Base-by-base conservation (phyloP, 2,888 invertebrate species). In the Drosophila kambysellisi region DNA sequence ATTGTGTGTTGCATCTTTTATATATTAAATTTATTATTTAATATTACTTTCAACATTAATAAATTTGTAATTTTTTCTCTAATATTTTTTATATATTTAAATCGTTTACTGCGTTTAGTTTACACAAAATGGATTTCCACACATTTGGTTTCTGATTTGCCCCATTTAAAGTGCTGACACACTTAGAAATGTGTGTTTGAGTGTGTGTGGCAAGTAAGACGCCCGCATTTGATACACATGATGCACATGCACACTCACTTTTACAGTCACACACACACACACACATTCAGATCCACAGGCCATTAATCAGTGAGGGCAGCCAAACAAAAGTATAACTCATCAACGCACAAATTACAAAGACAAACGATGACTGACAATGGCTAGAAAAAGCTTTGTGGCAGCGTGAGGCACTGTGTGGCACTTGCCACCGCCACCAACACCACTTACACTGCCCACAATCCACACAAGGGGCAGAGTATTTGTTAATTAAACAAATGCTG, bases 401-500 rank as follows among this genome's bases (percentile, higher is more conserved):
- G 37, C 67, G 70, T 64, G 35, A 58, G 66, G 63, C 66, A 74
- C 3, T 33, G 69, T 65, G 39, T 32, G 33, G 59, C 56, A 56
- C 30, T 56, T 41, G 30, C 52, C 59, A 46, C 53, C 66, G 63
- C 64, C 79, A 85, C 83, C 33, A 39, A 46, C 67, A 68, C 65
- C 79, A 88, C 87, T 89, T 89, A 80, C 84, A 87, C 69, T 74
- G 86, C 84, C 83, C 87, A 82, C 82, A 83, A 89, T 83, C 81
- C 88, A 82, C 73, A 57, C 39, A 48, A 30, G 50, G 64, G 54
- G 53, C 65, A 76, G 81, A 73, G 82, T 79, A 79, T 88, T 88
- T 90, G 90, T 88, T 88, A 88, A 88, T 88, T 88, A 88, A 88
- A 90, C 88, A 88, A 88, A 90, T 88, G 88, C 90, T 87, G 82